Percentiles rank a stretch among this genome's conserved stretches.
Evolutionary conservation across 1,140 invertebrate species (phyloP).

Genomic region (Pararge aegeria): DNA sequence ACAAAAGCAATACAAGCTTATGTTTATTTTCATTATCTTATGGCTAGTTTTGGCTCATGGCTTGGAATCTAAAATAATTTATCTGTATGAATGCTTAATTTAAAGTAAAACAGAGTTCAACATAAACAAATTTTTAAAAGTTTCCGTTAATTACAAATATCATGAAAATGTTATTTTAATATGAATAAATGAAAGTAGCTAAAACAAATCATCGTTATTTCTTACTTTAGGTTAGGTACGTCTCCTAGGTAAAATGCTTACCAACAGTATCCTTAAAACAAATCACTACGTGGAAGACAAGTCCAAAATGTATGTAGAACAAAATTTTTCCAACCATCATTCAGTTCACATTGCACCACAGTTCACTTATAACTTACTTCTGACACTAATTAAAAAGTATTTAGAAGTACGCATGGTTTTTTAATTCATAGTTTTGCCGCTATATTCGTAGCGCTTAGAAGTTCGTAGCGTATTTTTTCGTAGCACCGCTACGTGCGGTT

Average conservation of each 20-base stretch:
- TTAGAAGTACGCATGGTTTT: conserved; percentile 8
- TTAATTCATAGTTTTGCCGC: conserved; percentile 45
- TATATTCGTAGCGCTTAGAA: conserved; percentile 52
- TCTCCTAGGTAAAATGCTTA: conserved; percentile 37
- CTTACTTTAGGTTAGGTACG: no score
- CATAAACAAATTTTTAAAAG: no score
- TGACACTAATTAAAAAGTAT: conserved; percentile 15
- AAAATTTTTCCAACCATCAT: conserved; percentile 75
- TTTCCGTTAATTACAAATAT: no score
- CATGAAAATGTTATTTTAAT: no score
- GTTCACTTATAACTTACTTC: conserved; percentile 24
- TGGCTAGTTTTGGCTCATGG: no score
- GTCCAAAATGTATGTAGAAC: conserved; percentile 76
- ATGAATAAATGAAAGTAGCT: no score
- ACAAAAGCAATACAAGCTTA: no score
- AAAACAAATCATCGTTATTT: no score
- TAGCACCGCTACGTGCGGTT: conserved; percentile 55
- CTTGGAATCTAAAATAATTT: no score
- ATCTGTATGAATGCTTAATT: no score
- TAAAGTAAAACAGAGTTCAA: no score
- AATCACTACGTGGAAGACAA: conserved; percentile 76
- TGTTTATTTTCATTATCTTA: no score
- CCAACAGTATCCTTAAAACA: conserved; percentile 74
- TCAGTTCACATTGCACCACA: conserved; percentile 65
- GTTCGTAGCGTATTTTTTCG: conserved; percentile 49